A percentile compares a stretch with the other conserved stretches of the same genome.
These are phyloP conservation scores for Sphaerodactylus townsendi DNA, from an alignment of 2,113 vertebrate species.

Conservation along the genomic window DNA sequence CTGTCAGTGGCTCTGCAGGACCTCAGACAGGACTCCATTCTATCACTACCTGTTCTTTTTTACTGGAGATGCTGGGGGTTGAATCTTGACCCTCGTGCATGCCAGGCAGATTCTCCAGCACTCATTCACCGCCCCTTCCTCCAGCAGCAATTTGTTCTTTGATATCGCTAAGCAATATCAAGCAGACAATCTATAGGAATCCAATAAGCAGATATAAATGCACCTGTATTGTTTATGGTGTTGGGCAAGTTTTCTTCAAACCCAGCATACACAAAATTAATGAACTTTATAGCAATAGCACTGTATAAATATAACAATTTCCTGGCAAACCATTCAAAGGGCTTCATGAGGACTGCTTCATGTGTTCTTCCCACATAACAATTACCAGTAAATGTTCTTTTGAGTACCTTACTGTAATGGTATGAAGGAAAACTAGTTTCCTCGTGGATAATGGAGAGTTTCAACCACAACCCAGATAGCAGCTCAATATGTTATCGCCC, in stretches of 20 bases:
- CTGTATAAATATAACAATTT: slow-evolving; percentile 30
- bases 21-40: too few relatives aligned
- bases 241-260: not conserved
- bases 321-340: not conserved
- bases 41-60: too few relatives aligned
- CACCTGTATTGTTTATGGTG: not conserved
- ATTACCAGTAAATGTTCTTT: not conserved
- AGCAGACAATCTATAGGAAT: not conserved
- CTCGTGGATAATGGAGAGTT: not conserved
- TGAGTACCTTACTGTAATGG: not conserved
- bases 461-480: not conserved
- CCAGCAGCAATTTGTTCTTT: not conserved
- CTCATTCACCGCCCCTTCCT: too few relatives aligned
- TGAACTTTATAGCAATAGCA: not conserved
- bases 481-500: not conserved
- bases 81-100: too few relatives aligned
- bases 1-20: too few relatives aligned
- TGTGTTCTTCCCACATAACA: not conserved
- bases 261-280: not conserved
- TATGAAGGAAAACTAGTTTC: not conserved
- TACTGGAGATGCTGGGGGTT: too few relatives aligned
- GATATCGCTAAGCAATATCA: not conserved
- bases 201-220: not conserved
- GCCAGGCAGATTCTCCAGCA: too few relatives aligned
- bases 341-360: not conserved